Evolutionary conservation across 2,113 vertebrate genomes (phyloP).

Genomic region (Dendropsophus ebraccatus): DNA sequence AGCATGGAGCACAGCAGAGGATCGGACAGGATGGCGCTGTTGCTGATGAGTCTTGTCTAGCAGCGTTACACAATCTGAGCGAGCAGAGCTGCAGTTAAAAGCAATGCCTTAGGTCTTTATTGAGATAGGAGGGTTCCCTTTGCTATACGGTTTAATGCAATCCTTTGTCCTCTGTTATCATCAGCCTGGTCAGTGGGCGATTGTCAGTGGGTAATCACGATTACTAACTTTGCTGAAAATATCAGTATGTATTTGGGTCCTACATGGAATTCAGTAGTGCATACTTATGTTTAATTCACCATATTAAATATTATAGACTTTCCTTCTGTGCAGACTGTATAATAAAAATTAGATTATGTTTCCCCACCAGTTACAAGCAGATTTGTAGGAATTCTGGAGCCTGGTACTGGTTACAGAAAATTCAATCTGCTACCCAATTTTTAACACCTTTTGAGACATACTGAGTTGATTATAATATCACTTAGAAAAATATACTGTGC

Average conservation of each 20-base stretch:
- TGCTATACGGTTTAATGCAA: background rate
- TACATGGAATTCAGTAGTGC: conserved; percentile 12
- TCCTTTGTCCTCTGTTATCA: too few species aligned
- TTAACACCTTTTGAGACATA: conserved; percentile 52
- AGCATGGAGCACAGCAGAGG: too few species aligned
- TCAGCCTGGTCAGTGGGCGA: background rate
- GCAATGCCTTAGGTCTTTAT: too few species aligned
- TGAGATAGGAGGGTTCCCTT: too few species aligned
- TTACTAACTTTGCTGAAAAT: background rate
- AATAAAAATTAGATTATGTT: conserved; percentile 52
- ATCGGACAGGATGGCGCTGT: too few species aligned
- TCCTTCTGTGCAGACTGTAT: background rate
- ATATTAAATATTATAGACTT: conserved; percentile 24
- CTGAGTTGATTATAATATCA: conserved; percentile 47
- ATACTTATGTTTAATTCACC: background rate
- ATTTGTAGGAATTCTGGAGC: conserved; percentile 32
- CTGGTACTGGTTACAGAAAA: conserved; percentile 26
- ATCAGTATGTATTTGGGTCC: background rate
- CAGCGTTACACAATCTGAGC: too few species aligned
- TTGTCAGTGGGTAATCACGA: background rate
- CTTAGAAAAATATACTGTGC: conserved; percentile 45
- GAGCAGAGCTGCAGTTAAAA: too few species aligned
- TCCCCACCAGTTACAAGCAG: conserved; percentile 26
- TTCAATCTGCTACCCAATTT: conserved; percentile 29
- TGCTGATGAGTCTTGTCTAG: too few species aligned